These are phyloP conservation scores for Octomys mimax DNA, from an alignment of 2,797 vertebrate genomes.

Conservation along the genomic window DNA sequence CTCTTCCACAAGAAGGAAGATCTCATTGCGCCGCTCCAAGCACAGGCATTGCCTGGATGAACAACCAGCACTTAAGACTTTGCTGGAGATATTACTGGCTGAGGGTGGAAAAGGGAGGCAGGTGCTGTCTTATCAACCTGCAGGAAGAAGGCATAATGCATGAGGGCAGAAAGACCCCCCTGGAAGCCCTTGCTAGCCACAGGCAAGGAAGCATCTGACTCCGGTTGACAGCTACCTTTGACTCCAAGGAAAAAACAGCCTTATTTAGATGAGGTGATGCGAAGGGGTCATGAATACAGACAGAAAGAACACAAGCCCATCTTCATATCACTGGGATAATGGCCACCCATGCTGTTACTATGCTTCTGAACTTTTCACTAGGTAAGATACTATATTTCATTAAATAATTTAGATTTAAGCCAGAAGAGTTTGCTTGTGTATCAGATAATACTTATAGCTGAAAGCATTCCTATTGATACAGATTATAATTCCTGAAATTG, in stretches of 20 bases:
- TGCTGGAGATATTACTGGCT: not conserved
- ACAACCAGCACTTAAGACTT: not conserved
- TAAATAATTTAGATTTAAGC: constrained; percentile 16
- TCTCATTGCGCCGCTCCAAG: not conserved
- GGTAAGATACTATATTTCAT: not conserved
- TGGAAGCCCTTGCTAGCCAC: not conserved
- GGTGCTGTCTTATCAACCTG: not conserved
- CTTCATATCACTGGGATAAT: not conserved
- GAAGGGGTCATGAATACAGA: not conserved
- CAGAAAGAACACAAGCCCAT: not conserved
- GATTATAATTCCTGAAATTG: constrained; percentile 9
- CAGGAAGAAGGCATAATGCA: not conserved
- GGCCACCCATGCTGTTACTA: not conserved
- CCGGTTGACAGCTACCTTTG: not conserved
- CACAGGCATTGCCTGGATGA: not conserved
- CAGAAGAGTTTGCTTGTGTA: not conserved
- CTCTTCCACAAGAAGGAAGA: not conserved
- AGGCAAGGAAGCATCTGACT: not conserved
- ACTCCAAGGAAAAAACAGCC: not conserved
- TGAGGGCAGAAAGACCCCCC: not conserved
- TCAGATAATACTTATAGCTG: not conserved
- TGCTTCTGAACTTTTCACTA: constrained; percentile 18
- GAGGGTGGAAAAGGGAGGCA: not conserved
- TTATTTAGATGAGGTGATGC: not conserved
- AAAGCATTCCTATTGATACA: not conserved